Evolutionary conservation across 2,113 vertebrate genomes (phyloP).

Genomic region (Aspidoscelis tigris): DNA sequence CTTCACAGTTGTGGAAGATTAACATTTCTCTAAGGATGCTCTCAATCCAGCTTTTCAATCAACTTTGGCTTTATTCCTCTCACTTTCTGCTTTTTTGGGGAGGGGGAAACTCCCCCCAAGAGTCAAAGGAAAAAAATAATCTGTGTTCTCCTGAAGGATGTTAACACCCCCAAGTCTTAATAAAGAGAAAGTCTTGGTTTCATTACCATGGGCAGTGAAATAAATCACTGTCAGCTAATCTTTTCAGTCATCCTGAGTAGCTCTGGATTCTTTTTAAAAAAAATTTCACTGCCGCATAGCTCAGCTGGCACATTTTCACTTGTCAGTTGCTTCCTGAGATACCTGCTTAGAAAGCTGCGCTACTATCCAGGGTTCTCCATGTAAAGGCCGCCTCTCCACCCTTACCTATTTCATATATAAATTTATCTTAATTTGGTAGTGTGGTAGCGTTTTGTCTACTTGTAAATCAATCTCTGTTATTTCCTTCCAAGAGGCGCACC

Average conservation of each 20-base stretch:
- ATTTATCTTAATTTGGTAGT: too few relatives aligned
- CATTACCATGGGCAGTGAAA: background rate
- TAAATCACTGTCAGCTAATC: background rate
- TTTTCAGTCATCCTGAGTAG: slow-evolving; percentile 16
- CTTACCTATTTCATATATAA: too few relatives aligned
- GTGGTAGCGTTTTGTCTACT: too few relatives aligned
- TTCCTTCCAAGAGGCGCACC: too few relatives aligned
- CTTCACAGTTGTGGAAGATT: background rate
- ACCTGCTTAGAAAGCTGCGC: background rate
- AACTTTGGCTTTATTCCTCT: background rate
- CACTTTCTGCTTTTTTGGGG: too few relatives aligned
- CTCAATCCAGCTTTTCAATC: background rate
- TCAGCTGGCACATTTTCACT: background rate
- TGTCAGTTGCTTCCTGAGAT: background rate
- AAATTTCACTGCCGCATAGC: background rate
- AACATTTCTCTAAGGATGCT: background rate
- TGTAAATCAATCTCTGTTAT: too few relatives aligned
- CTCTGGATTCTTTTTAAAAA: background rate
- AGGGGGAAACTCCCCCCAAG: too few relatives aligned
- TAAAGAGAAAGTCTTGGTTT: slow-evolving; percentile 14
- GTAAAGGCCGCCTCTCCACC: too few relatives aligned
- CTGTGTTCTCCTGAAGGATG: background rate
- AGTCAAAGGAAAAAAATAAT: too few relatives aligned
- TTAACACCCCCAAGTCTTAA: background rate
- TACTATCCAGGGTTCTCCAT: background rate